phyloP scores from a whole-genome alignment of 2,797 vertebrate species.

The Gila robusta region DNA sequence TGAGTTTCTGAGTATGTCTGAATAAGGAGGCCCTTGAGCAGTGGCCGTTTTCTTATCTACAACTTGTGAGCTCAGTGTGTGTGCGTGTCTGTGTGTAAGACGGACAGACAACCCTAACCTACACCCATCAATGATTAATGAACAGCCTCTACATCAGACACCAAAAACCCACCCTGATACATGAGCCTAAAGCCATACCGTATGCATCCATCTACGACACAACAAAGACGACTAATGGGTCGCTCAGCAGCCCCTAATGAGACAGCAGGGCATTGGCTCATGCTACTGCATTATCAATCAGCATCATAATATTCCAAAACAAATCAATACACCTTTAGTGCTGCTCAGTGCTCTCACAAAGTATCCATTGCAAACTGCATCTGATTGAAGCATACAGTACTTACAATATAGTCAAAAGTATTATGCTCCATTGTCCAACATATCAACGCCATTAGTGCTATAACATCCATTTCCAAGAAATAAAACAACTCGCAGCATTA shows the following conservation, averaged over 20 bases:
- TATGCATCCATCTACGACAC: constrained; percentile 42
- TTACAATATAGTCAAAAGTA: constrained; percentile 1
- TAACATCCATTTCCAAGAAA: neutral
- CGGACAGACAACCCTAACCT: constrained; percentile 55
- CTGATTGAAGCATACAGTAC: neutral
- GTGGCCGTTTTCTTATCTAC: constrained; percentile 35
- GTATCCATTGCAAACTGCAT: neutral
- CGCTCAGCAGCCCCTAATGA: constrained; percentile 31
- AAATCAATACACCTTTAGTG: constrained; percentile 36
- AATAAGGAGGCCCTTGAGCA: constrained; percentile 38
- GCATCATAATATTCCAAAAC: constrained; percentile 26
- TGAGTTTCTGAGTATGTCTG: constrained; percentile 44
- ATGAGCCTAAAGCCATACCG: constrained; percentile 48
- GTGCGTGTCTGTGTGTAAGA: constrained; percentile 36
- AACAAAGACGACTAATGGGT: constrained; percentile 43
- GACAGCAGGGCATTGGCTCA: constrained; percentile 22
- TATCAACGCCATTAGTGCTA: neutral
- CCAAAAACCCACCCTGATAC: constrained; percentile 57
- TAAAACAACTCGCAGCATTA: neutral
- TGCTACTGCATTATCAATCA: constrained; percentile 27
- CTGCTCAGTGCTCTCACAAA: neutral
- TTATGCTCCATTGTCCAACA: neutral
- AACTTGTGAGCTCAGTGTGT: constrained; percentile 29
- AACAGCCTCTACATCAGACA: constrained; percentile 43
- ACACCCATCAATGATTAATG: constrained; percentile 62